These are phyloP conservation scores for Epinephelus awoara DNA, from an alignment of 2,797 vertebrate species.

Conservation along the genomic window DNA sequence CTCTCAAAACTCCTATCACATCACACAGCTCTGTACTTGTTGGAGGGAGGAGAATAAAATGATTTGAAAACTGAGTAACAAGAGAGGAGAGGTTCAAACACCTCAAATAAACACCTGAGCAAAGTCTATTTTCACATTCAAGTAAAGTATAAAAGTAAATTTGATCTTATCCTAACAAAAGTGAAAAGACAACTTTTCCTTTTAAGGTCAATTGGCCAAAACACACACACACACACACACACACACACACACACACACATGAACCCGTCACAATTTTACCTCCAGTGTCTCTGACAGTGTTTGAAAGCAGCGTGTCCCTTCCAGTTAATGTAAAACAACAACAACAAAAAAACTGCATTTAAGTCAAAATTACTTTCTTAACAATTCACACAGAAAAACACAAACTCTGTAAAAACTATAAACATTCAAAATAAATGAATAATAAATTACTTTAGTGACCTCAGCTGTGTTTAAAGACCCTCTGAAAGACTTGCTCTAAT, in stretches of 20 bases:
- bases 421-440: not conserved
- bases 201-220: not conserved
- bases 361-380: not conserved
- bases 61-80: not conserved
- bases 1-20: not conserved
- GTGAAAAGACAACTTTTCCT: too few relatives aligned
- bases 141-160: not conserved
- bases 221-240: not conserved
- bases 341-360: not conserved
- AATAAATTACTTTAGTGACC: not conserved
- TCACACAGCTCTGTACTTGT: not conserved
- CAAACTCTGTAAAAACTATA: not conserved
- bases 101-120: not conserved
- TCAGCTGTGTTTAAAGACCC: not conserved
- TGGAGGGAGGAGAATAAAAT: not conserved
- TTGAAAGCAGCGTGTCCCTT: not conserved
- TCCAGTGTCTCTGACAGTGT: not conserved
- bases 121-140: not conserved
- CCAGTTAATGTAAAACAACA: not conserved
- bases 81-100: too few relatives aligned
- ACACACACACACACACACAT: not conserved
- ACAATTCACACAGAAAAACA: not conserved
- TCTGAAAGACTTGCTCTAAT: not conserved
- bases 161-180: not conserved
- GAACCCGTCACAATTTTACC: not conserved